These are phyloP conservation scores for Rhinolophus ferrumequinum DNA, from an alignment of 2,113 vertebrate genomes.

Conservation along the genomic window DNA sequence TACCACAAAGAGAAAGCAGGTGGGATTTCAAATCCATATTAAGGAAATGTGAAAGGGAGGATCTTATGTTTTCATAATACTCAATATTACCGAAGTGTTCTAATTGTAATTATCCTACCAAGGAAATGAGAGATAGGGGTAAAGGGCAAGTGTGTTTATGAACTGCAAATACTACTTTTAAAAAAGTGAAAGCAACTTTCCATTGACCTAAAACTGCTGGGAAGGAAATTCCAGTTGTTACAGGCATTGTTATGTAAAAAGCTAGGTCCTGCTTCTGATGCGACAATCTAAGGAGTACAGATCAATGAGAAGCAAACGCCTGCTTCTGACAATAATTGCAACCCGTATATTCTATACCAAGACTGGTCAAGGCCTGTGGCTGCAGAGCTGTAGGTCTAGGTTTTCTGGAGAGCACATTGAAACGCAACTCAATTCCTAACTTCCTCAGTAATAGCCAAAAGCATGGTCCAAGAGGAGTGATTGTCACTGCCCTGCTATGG, in stretches of 20 bases:
- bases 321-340: not conserved
- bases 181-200: not conserved
- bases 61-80: not conserved
- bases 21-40: not conserved
- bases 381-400: not conserved
- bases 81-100: not conserved
- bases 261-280: not conserved
- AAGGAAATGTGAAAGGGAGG: not conserved
- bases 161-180: not conserved
- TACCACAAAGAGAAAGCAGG: not conserved
- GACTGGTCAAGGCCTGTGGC: not conserved
- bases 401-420: not conserved
- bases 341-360: not conserved
- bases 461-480: not conserved
- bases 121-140: not conserved
- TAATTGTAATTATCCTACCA: not conserved
- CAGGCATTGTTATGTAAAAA: not conserved
- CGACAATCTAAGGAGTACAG: not conserved
- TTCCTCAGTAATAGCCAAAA: not conserved
- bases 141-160: not conserved
- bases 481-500: not conserved
- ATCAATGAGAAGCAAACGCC: not conserved
- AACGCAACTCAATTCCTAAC: not conserved
- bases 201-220: not conserved
- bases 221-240: not conserved